Conservation (phyloP, 2,888 invertebrate species). For the Caenorhabditis becei region DNA sequence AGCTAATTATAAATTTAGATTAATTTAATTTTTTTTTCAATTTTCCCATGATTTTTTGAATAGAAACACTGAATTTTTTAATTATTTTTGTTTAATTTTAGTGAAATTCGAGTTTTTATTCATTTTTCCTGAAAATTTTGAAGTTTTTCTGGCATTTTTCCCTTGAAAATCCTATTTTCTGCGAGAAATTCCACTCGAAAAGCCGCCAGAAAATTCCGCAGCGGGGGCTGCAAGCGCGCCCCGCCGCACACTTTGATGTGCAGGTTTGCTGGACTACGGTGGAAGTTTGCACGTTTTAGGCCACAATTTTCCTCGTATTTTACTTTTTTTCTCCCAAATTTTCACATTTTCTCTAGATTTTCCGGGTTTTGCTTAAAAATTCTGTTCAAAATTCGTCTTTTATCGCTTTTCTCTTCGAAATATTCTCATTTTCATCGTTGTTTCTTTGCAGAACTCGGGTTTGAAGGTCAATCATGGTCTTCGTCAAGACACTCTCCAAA, state of each 20-base stretch:
- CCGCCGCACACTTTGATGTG: slow-evolving; percentile 42
- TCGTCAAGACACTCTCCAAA: slow-evolving; percentile 72
- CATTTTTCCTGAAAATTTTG: not conserved
- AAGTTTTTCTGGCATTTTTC: not conserved
- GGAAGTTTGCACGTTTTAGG: slow-evolving; percentile 21
- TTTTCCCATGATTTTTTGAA: too few relatives aligned
- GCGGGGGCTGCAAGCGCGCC: slow-evolving; percentile 25
- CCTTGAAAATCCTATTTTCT: not conserved
- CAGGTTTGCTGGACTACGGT: slow-evolving; percentile 25
- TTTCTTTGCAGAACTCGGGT: slow-evolving; percentile 58
- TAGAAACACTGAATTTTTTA: too few relatives aligned
- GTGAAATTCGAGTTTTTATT: too few relatives aligned
- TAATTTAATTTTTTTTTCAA: too few relatives aligned
- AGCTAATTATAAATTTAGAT: too few relatives aligned
- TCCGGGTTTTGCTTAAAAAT: not conserved
- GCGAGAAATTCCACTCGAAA: not conserved
- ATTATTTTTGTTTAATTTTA: not conserved
- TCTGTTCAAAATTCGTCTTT: not conserved
- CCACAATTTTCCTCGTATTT: slow-evolving; percentile 16
- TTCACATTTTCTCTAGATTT: not conserved
- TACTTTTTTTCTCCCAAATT: not conserved
- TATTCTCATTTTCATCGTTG: not conserved
- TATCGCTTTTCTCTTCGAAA: not conserved
- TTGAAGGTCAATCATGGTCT: slow-evolving; percentile 68
- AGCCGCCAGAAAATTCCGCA: not conserved